Evolutionary conservation across 1,140 invertebrate genomes (phyloP).

Genomic region (Drosophila rufa): DNA sequence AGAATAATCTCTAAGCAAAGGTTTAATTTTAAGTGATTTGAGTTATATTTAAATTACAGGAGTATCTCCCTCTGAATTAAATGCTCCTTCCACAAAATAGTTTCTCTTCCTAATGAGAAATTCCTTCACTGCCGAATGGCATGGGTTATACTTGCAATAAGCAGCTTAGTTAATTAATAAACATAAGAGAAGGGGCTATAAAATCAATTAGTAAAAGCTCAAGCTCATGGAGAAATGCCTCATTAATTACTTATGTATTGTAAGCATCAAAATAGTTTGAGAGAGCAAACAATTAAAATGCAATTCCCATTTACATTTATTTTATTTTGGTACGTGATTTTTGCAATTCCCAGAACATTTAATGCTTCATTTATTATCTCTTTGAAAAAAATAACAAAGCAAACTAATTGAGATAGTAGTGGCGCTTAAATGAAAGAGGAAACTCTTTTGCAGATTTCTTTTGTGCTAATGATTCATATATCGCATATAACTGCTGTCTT

Average conservation of each 20-base stretch:
- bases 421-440: not conserved
- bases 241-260: not conserved
- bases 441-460: not conserved
- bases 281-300: too few species aligned
- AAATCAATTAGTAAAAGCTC: too few species aligned
- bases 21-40: too few species aligned
- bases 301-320: too few species aligned
- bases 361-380: not conserved
- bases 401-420: not conserved
- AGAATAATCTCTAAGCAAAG: too few species aligned
- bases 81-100: too few species aligned
- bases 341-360: not conserved
- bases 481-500: not conserved
- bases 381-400: not conserved
- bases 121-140: not conserved
- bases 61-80: too few species aligned
- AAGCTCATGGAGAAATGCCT: not conserved
- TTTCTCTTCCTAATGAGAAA: not conserved
- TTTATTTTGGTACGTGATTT: too few species aligned
- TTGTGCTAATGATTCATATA: constrained; percentile 1
- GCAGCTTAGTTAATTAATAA: not conserved
- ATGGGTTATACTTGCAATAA: not conserved
- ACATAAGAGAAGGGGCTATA: not conserved
- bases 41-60: too few species aligned
- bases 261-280: too few species aligned